Base-by-base conservation (phyloP, 2,888 invertebrate species). In the Trilocha varians region DNA sequence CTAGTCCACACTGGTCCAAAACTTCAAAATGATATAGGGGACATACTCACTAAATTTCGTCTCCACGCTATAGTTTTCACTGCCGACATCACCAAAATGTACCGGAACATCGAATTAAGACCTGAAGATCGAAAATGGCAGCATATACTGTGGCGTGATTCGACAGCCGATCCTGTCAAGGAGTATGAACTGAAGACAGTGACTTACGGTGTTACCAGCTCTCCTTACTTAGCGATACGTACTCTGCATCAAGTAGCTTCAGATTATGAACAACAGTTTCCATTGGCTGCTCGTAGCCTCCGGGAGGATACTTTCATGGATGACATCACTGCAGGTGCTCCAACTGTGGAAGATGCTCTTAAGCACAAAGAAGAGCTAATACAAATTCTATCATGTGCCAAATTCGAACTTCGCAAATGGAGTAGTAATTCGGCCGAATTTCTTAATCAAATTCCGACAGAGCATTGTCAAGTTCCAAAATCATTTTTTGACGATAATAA, bases 11-110 rank as follows among this genome's bases (percentile, higher is more conserved):
- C n/a, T n/a, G n/a, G n/a, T n/a, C n/a, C n/a, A n/a, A n/a, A n/a
- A n/a, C n/a, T n/a, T n/a, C n/a, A n/a, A 37, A 37, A 37, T 11
- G 37, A 37, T 17, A 16, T 37, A 16, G 37, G 15, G 9, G 37
- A 37, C 17, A 17, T 37, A 17, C 8, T 37, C 5, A 37, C 37
- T 11, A 37, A 37, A 3, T 37, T 37, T 37, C 16, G 37, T 3
- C 5, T 37, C 3, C 37, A 16, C n/a, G 18, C 16, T n/a, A n/a
- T 37, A 3, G 17, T 37, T 3, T 38, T 38, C 16, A 38, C 38
- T 5, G 13, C 32, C 5, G 38, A 38, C 14, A 38, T 38, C 3
- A 25, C 32, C 2, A 32, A 38, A 9, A 32, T 38, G 32, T 38
- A 38, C 16, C 32, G 38, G 5, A 38, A 38, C 9, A 38, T 38